Percentiles rank a stretch among this genome's conserved stretches.
Conservation (phyloP, 2,888 invertebrate species). For the Limnephilus auricula region DNA sequence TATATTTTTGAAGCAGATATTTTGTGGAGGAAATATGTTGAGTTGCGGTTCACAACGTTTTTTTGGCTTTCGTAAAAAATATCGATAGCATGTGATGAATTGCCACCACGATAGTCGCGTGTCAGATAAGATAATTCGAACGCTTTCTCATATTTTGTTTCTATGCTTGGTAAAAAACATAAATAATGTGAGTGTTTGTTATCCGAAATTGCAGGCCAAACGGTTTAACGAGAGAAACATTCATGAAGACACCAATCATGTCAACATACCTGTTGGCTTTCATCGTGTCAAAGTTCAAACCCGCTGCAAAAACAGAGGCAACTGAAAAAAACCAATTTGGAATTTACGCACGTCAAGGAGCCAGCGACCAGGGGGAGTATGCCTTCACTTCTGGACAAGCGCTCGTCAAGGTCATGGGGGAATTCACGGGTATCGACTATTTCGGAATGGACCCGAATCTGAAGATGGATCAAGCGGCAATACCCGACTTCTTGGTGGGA, state of each 20-base stretch:
- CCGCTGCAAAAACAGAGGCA: slow-evolving; percentile 54
- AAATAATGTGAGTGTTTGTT: not conserved
- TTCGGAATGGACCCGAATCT: slow-evolving; percentile 74
- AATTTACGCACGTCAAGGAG: slow-evolving; percentile 74
- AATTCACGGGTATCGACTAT: slow-evolving; percentile 77
- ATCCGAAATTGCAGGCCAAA: slow-evolving; percentile 75
- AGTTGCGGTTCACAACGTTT: too few relatives aligned
- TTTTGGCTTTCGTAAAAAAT: too few relatives aligned
- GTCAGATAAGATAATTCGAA: not conserved
- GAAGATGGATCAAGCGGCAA: slow-evolving; percentile 84
- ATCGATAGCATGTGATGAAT: too few relatives aligned
- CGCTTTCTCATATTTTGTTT: not conserved
- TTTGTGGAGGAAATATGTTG: too few relatives aligned
- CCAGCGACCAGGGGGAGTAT: slow-evolving; percentile 73
- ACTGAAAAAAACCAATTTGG: slow-evolving; percentile 66
- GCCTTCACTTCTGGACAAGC: slow-evolving; percentile 73
- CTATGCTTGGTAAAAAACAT: not conserved
- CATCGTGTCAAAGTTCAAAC: slow-evolving; percentile 86
- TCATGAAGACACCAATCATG: slow-evolving; percentile 82
- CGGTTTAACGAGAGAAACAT: slow-evolving; percentile 72
- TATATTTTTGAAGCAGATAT: too few relatives aligned
- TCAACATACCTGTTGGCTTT: slow-evolving; percentile 92
- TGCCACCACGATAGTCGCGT: too few relatives aligned
- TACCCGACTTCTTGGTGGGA: slow-evolving; percentile 87
- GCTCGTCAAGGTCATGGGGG: slow-evolving; percentile 75